These are phyloP conservation scores for Phlogophora meticulosa DNA, from an alignment of 2,888 invertebrate genomes.

Conservation along the genomic window DNA sequence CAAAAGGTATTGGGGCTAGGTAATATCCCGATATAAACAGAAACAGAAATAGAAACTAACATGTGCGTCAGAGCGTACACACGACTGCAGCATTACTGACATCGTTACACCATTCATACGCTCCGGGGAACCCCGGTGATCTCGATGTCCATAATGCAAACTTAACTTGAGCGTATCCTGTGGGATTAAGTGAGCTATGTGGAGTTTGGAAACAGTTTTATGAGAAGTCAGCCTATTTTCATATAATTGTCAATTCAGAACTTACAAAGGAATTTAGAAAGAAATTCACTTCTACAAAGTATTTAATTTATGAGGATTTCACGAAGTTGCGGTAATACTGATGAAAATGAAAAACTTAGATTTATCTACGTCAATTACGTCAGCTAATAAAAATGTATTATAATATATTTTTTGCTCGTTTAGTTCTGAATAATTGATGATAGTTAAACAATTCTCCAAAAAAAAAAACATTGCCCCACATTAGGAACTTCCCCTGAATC, in stretches of 20 bases:
- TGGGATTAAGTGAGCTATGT: not conserved
- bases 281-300: no score
- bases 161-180: constrained; percentile 8
- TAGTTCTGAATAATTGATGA: not conserved
- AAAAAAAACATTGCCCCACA: no score
- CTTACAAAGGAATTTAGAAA: no score
- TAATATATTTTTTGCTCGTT: not conserved
- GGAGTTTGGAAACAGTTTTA: not conserved
- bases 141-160: constrained; percentile 31
- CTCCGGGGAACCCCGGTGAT: constrained; percentile 46
- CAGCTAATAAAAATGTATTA: no score
- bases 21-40: constrained; percentile 7
- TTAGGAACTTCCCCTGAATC: no score
- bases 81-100: constrained; percentile 62
- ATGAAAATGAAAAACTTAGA: not conserved
- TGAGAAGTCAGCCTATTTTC: not conserved
- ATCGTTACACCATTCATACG: constrained; percentile 69
- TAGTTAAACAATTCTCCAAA: no score
- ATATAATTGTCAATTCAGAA: no score
- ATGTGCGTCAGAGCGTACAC: constrained; percentile 54
- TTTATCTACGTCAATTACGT: no score
- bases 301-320: not conserved
- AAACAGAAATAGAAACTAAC: constrained; percentile 23
- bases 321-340: not conserved
- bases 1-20: constrained; percentile 35